phyloP scores from a whole-genome alignment of 37 sponge, comb jelly and placozoan genomes.

The Lycopodina hypogea region DNA sequence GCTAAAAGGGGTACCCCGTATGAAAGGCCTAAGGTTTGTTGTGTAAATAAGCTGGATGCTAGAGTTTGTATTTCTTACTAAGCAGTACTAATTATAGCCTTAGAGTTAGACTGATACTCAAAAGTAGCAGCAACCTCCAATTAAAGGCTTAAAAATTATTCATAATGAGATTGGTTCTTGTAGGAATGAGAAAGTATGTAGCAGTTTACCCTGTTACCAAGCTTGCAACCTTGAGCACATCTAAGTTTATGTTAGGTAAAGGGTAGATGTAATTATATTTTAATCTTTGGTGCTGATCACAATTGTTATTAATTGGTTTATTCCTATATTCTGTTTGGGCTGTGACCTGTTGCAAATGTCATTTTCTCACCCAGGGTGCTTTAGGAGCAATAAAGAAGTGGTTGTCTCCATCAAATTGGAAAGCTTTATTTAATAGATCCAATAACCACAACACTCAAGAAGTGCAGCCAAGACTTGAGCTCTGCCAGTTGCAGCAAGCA shows the following conservation, averaged over 20 bases:
- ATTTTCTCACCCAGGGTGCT: conserved; percentile 22
- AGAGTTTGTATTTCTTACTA: not conserved
- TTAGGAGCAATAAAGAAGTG: conserved; percentile 45
- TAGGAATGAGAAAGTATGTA: no score
- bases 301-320: no score
- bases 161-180: no score
- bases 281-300: no score
- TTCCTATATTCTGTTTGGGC: not conserved
- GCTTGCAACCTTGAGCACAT: no score
- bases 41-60: not conserved
- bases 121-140: no score
- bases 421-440: not conserved
- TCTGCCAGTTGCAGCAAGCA: not conserved
- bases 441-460: not conserved
- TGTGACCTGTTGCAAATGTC: not conserved
- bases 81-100: no score
- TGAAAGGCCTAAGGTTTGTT: conserved; percentile 38
- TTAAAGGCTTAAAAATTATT: no score
- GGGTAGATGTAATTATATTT: no score
- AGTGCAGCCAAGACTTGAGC: not conserved
- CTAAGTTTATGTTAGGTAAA: not conserved
- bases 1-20: conserved; percentile 35
- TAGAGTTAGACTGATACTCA: no score
- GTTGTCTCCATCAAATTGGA: conserved; percentile 58
- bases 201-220: no score